Percentiles rank a stretch among this genome's conserved stretches.
phyloP scores from a whole-genome alignment of 2,797 vertebrate species.

The Molossus molossus region DNA sequence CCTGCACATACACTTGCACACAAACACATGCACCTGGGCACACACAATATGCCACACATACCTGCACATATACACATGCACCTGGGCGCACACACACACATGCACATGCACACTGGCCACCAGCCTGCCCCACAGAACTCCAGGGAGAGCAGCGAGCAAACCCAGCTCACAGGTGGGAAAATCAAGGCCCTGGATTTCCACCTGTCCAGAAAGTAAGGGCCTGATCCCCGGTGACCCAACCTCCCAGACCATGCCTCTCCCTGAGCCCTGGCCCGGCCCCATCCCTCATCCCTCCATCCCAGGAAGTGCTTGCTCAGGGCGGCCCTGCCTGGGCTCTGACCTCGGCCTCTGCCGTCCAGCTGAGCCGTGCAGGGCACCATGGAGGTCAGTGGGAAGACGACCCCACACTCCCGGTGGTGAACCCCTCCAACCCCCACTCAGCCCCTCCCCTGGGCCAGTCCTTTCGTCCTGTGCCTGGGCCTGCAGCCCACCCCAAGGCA shows the following conservation, averaged over 20 bases:
- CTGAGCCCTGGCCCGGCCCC: background rate
- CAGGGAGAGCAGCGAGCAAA: background rate
- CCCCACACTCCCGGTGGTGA: background rate
- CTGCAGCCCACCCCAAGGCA: too few species aligned
- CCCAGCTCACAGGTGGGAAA: background rate
- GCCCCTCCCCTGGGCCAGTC: background rate
- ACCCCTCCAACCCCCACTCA: too few species aligned
- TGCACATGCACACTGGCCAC: accelerated
- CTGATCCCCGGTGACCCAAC: accelerated
- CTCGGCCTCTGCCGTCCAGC: background rate
- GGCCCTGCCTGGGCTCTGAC: background rate
- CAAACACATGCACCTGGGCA: too few species aligned
- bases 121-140: background rate
- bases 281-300: accelerated
- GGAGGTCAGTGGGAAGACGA: background rate
- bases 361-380: accelerated
- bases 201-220: background rate
- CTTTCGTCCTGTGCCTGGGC: too few species aligned
- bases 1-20: too few species aligned
- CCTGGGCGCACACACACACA: too few species aligned
- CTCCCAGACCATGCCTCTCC: background rate
- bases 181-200: accelerated
- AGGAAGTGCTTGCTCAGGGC: accelerated
- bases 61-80: accelerated
- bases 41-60: accelerated